phyloP scores from a whole-genome alignment of 1,140 invertebrate species.

The Caenorhabditis remanei region DNA sequence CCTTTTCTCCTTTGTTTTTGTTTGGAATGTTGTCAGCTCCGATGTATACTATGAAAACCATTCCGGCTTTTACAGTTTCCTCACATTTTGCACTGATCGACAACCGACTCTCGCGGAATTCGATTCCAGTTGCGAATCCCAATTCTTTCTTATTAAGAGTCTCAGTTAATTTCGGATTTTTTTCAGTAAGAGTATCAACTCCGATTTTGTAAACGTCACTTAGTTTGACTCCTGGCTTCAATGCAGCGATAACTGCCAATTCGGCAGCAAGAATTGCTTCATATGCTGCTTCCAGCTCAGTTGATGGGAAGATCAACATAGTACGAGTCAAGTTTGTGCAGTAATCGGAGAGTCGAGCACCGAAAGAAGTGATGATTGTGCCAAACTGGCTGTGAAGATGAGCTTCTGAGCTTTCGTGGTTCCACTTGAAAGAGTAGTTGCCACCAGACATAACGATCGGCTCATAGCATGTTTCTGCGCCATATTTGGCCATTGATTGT shows the following conservation, averaged over 20 bases:
- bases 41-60: slow-evolving; percentile 96
- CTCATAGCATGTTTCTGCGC: slow-evolving; percentile 88
- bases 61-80: slow-evolving; percentile 86
- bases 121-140: slow-evolving; percentile 96
- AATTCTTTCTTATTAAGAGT: slow-evolving; percentile 91
- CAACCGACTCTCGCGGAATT: slow-evolving; percentile 94
- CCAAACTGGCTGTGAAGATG: slow-evolving; percentile 95
- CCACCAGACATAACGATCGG: slow-evolving; percentile 98
- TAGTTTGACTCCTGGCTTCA: slow-evolving; percentile 88
- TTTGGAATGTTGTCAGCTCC: slow-evolving; percentile 91
- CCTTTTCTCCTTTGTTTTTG: slow-evolving; percentile 86
- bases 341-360: slow-evolving; percentile 87
- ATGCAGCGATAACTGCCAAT: slow-evolving; percentile 88
- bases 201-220: slow-evolving; percentile 90
- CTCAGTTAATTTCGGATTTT: slow-evolving; percentile 88
- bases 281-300: slow-evolving; percentile 86
- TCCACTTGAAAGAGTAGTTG: slow-evolving; percentile 96
- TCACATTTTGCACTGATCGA: slow-evolving; percentile 91
- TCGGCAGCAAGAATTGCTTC: slow-evolving; percentile 92
- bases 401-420: slow-evolving; percentile 86
- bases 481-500: slow-evolving; percentile 91
- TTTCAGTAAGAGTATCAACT: slow-evolving; percentile 87
- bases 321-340: slow-evolving; percentile 98
- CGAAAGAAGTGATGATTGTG: slow-evolving; percentile 93
- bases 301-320: slow-evolving; percentile 93